Percentiles rank a stretch among this genome's conserved stretches.
Evolutionary conservation across 1,140 invertebrate genomes (phyloP).

Genomic region (Leucophenga varia): DNA sequence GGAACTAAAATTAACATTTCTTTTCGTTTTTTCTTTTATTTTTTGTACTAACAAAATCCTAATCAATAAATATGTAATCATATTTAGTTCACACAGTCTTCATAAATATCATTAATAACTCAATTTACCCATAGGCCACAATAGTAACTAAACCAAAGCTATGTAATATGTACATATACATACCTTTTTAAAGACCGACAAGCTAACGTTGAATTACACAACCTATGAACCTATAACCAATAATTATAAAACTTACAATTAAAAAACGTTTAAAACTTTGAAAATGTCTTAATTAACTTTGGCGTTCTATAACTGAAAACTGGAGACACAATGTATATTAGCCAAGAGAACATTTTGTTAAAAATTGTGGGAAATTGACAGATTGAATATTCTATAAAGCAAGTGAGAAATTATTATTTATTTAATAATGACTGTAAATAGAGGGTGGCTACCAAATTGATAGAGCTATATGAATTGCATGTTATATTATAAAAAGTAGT

Average conservation of each 20-base stretch:
- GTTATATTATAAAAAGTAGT: no score
- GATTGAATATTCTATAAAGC: constrained; percentile 35
- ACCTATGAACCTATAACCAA: constrained; percentile 8
- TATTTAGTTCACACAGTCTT: no score
- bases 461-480: no score
- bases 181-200: no score
- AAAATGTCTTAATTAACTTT: constrained; percentile 43
- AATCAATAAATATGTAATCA: no score
- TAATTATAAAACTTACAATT: constrained; percentile 49
- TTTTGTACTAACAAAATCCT: no score
- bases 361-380: constrained; percentile 46
- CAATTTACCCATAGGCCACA: no score
- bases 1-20: no score
- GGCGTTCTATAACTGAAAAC: not conserved
- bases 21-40: no score
- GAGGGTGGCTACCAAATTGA: not conserved
- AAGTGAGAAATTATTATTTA: constrained; percentile 13
- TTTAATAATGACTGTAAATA: not conserved
- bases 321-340: no score
- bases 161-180: constrained; percentile 36
- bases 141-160: not conserved
- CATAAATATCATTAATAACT: no score
- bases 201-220: constrained; percentile 35
- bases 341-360: no score
- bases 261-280: constrained; percentile 47